Conservation (phyloP, 2,797 vertebrate species). For the Poecile montanus region DNA sequence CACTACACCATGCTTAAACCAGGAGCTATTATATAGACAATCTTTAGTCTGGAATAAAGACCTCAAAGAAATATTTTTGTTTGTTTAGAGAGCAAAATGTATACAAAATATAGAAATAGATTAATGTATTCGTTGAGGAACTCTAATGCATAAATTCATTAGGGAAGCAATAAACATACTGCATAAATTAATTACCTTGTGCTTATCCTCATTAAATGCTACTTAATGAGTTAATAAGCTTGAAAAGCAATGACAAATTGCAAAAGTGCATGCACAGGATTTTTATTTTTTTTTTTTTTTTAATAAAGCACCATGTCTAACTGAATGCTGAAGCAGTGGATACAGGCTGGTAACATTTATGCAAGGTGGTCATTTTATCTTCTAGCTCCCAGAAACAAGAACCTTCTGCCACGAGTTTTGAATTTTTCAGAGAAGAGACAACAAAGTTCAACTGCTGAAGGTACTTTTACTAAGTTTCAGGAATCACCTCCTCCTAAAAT, state of each 20-base stretch:
- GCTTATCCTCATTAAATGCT: constrained; percentile 7
- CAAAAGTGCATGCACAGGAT: neutral
- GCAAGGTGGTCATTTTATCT: neutral
- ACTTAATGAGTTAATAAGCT: constrained; percentile 22
- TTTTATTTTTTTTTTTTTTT: neutral
- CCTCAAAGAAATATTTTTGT: neutral
- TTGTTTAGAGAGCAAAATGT: neutral
- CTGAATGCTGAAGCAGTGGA: neutral
- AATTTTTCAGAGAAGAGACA: neutral
- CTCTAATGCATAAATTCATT: constrained; percentile 14
- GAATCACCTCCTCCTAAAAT: neutral
- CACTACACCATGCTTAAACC: neutral
- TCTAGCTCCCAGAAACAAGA: neutral
- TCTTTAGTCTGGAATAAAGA: neutral
- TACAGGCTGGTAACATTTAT: neutral
- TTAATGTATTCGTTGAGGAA: neutral
- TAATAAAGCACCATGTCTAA: neutral
- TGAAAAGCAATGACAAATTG: neutral
- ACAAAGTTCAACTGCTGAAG: neutral
- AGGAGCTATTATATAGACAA: neutral
- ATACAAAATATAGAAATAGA: neutral
- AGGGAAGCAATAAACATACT: constrained; percentile 16
- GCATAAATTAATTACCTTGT: constrained; percentile 27
- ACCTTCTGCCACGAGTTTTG: neutral
- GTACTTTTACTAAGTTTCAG: neutral